Conservation (phyloP, 2,797 vertebrate genomes). For the Babyrousa celebensis region DNA sequence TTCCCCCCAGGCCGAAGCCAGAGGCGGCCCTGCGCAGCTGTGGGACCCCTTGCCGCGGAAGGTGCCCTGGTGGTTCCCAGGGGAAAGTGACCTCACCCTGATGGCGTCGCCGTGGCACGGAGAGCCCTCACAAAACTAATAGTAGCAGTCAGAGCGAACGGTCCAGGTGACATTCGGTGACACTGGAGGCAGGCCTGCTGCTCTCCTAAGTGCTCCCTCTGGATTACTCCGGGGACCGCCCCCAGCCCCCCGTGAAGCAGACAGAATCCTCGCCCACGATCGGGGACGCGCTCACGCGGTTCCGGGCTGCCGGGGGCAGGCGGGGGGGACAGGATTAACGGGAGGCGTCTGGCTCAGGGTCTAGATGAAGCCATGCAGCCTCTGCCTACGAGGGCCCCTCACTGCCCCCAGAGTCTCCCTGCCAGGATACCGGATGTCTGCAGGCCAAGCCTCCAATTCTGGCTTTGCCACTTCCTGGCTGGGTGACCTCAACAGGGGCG, state of each 20-base stretch:
- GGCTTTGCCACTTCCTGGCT: not conserved
- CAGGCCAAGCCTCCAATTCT: not conserved
- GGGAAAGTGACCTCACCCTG: not conserved
- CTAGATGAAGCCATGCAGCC: no score
- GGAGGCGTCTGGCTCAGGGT: rapidly evolving
- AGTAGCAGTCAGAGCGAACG: not conserved
- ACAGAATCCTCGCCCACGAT: rapidly evolving
- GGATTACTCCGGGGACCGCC: rapidly evolving
- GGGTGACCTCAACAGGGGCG: not conserved
- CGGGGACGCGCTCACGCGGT: rapidly evolving
- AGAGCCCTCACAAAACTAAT: not conserved
- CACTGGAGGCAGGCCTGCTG: not conserved
- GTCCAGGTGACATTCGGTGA: not conserved
- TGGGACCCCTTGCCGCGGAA: rapidly evolving
- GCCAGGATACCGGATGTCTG: not conserved
- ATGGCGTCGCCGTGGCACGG: not conserved
- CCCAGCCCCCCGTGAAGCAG: rapidly evolving
- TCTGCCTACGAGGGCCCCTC: not conserved
- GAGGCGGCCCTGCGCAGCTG: not conserved
- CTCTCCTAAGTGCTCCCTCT: rapidly evolving
- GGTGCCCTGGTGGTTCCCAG: rapidly evolving
- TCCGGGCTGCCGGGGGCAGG: no score
- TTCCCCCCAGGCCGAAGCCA: not conserved
- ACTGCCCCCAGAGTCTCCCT: not conserved
- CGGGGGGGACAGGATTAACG: not conserved